phyloP scores from a whole-genome alignment of 2,797 vertebrate genomes.

The Capromys pilorides region DNA sequence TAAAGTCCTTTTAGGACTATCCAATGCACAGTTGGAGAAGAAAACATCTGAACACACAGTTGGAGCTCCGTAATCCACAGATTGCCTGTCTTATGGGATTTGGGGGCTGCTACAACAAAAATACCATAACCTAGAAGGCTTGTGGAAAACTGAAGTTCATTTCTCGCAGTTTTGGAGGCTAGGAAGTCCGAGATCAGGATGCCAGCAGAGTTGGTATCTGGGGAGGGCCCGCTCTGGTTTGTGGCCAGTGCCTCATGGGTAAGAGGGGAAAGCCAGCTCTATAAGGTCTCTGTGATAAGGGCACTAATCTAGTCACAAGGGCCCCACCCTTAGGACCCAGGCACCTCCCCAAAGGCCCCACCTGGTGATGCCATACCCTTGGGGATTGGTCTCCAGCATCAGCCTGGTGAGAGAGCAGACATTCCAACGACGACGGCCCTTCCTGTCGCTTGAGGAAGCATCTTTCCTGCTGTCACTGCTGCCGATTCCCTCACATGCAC shows the following conservation, averaged over 20 bases:
- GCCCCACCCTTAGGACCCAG: neutral
- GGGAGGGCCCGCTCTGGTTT: too few species aligned
- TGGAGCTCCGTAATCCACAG: neutral
- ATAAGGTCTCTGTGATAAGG: neutral
- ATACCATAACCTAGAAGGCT: neutral
- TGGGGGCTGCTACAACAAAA: neutral
- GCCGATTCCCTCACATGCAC: neutral
- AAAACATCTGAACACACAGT: neutral
- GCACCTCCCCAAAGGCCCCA: neutral
- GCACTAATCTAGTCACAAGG: neutral
- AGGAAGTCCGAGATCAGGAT: neutral
- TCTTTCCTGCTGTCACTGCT: neutral
- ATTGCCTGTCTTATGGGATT: neutral
- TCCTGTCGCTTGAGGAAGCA: neutral
- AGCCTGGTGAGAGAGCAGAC: neutral
- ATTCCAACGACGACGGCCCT: neutral
- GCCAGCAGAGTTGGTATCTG: neutral
- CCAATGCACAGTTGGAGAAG: neutral
- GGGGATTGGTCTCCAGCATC: neutral
- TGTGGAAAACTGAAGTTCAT: too few species aligned
- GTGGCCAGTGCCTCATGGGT: neutral
- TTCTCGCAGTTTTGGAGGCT: neutral
- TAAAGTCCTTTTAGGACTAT: conserved; percentile 34
- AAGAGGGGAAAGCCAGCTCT: neutral
- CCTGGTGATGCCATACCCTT: neutral